Conservation (phyloP, 2,888 invertebrate genomes). For the Agrilus cyanescens region DNA sequence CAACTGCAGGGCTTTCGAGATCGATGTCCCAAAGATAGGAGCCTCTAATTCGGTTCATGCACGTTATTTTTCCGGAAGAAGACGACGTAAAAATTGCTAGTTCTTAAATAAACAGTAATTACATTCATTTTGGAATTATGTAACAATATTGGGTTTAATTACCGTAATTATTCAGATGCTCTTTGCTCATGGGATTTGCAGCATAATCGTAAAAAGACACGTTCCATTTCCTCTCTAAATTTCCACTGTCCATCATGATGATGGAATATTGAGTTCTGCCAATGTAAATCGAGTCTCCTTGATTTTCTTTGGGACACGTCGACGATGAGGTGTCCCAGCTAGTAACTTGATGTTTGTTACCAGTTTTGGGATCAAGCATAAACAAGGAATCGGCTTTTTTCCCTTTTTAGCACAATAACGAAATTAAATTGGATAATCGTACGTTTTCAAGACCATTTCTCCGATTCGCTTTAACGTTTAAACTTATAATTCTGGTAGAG, state of each 20-base stretch:
- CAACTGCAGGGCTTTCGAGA: conserved; percentile 81
- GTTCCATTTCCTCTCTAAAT: conserved; percentile 75
- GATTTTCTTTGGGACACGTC: conserved; percentile 59
- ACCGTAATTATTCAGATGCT: conserved; percentile 73
- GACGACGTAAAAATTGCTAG: conserved; percentile 83
- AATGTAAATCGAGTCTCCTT: conserved; percentile 56
- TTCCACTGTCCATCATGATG: conserved; percentile 82
- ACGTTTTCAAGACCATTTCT: too few relatives aligned
- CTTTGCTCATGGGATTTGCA: conserved; percentile 65
- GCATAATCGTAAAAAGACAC: conserved; percentile 95
- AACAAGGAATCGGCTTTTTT: conserved; percentile 87
- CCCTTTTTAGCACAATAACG: conserved; percentile 16
- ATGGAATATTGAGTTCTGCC: conserved; percentile 88
- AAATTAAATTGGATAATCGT: not conserved
- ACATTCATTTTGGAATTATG: conserved; percentile 1
- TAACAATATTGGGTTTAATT: conserved; percentile 27
- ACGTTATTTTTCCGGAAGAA: conserved; percentile 75
- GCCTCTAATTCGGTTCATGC: conserved; percentile 72
- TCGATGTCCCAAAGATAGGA: conserved; percentile 79
- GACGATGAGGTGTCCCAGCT: conserved; percentile 42
- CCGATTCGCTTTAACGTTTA: too few relatives aligned
- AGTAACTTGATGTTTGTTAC: conserved; percentile 49
- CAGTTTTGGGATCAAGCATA: conserved; percentile 67
- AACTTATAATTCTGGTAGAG: too few relatives aligned
- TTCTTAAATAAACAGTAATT: conserved; percentile 42